Percentiles rank a stretch among this genome's conserved stretches.
These are phyloP conservation scores for Heliocidaris tuberculata DNA, from an alignment of 35 echinoderm and acorn worm genomes.

Conservation along the genomic window DNA sequence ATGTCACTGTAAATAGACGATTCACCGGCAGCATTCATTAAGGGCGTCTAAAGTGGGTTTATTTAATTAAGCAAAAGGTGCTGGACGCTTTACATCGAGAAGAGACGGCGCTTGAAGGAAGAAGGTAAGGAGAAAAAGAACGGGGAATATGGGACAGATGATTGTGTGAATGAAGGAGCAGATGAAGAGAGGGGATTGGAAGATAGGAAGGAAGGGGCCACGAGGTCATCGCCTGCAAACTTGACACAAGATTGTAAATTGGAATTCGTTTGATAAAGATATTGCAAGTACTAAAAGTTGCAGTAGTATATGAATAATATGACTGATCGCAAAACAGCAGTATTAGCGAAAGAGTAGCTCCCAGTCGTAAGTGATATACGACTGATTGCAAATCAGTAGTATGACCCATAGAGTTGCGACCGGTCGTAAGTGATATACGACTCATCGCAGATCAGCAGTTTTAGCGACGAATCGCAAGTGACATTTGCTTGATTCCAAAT, in stretches of 20 bases:
- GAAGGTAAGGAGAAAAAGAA: not conserved
- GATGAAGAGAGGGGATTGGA: not conserved
- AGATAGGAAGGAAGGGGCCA: not conserved
- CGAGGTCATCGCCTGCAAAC: not conserved
- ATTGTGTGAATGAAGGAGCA: not conserved
- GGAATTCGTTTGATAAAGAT: too few relatives aligned
- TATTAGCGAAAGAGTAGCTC: too few relatives aligned
- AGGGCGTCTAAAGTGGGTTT: not conserved
- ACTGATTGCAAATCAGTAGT: too few relatives aligned
- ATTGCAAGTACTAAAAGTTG: too few relatives aligned
- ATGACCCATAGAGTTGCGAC: too few relatives aligned
- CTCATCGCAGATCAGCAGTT: too few relatives aligned
- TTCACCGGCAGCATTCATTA: not conserved
- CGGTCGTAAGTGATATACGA: too few relatives aligned
- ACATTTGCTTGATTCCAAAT: too few relatives aligned
- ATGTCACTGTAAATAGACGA: not conserved
- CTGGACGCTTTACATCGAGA: not conserved
- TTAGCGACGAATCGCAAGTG: too few relatives aligned
- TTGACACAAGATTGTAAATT: not conserved
- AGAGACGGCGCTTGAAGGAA: not conserved
- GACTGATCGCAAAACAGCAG: too few relatives aligned
- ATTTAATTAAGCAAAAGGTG: conserved; percentile 5
- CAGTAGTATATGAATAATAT: too few relatives aligned
- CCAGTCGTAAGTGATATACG: too few relatives aligned
- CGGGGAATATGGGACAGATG: not conserved